Percentiles rank a stretch among this genome's conserved stretches.
Conservation (phyloP, 2,888 invertebrate genomes). For the Orchestes rusci region DNA sequence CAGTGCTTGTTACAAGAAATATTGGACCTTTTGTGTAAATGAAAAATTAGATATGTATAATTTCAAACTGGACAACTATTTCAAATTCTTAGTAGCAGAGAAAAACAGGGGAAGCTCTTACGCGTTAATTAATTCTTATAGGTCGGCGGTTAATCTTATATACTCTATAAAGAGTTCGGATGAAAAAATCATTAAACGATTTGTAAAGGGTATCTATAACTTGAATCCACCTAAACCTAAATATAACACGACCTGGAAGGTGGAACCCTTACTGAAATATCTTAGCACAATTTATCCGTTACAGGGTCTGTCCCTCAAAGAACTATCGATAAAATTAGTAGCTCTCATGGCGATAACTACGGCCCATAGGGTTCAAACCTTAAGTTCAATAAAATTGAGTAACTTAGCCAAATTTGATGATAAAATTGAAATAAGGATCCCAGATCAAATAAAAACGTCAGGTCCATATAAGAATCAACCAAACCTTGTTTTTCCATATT, state of each 20-base stretch:
- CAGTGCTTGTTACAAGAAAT: slow-evolving; percentile 5
- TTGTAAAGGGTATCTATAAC: slow-evolving; percentile 28
- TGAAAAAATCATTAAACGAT: slow-evolving; percentile 23
- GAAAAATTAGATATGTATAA: slow-evolving; percentile 1
- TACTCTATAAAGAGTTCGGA: slow-evolving; percentile 2
- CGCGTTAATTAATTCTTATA: slow-evolving; percentile 3
- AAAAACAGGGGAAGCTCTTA: background rate
- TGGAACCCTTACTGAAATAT: slow-evolving; percentile 26
- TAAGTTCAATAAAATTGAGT: slow-evolving; percentile 12
- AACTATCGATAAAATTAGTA: slow-evolving; percentile 12
- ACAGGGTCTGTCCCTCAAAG: slow-evolving; percentile 7
- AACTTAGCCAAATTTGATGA: background rate
- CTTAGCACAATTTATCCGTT: slow-evolving; percentile 12
- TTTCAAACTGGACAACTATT: background rate
- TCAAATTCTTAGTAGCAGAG: background rate
- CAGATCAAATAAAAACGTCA: slow-evolving; percentile 12
- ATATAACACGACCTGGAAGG: slow-evolving; percentile 29
- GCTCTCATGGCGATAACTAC: slow-evolving; percentile 15
- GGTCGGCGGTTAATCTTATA: slow-evolving; percentile 4
- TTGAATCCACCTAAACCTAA: slow-evolving; percentile 25
- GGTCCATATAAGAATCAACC: slow-evolving; percentile 9
- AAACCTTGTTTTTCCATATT: slow-evolving; percentile 8
- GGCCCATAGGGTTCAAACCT: slow-evolving; percentile 15
- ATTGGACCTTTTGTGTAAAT: slow-evolving; percentile 8
- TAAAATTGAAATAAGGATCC: background rate